These are phyloP conservation scores for Stratiolaelaps scimitus DNA, from an alignment of 1,140 invertebrate species.

Conservation along the genomic window DNA sequence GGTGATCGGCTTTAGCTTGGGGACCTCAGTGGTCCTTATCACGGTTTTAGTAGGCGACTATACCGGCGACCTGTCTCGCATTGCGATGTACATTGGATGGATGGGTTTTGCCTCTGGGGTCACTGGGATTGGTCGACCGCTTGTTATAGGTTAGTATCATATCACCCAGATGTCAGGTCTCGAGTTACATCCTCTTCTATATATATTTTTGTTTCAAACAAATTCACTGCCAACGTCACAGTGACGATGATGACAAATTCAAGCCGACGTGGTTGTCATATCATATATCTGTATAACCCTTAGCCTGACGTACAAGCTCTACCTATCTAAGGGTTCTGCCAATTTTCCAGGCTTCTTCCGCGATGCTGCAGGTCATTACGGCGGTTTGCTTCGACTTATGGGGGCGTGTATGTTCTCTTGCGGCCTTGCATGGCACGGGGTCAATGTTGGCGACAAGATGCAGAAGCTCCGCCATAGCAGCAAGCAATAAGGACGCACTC, in stretches of 20 bases:
- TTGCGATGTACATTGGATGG: slow-evolving; percentile 4
- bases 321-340: not conserved
- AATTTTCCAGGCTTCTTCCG: slow-evolving; percentile 4
- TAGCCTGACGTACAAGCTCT: too few relatives aligned
- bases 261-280: too few relatives aligned
- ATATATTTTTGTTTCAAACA: too few relatives aligned
- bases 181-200: too few relatives aligned
- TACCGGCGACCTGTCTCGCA: not conserved
- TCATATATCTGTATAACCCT: too few relatives aligned
- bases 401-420: not conserved
- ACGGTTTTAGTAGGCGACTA: slow-evolving; percentile 12
- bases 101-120: not conserved
- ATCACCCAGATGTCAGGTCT: too few relatives aligned
- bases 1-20: not conserved
- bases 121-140: not conserved
- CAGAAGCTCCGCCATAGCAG: too few relatives aligned
- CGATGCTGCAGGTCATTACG: not conserved
- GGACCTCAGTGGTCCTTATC: not conserved
- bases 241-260: too few relatives aligned
- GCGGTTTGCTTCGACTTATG: slow-evolving; percentile 3
- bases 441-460: not conserved
- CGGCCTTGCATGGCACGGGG: not conserved
- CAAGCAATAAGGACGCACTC: too few relatives aligned
- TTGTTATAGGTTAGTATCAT: not conserved
- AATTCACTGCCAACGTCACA: too few relatives aligned